Evolutionary conservation across 2,888 invertebrate species (phyloP).

Genomic region (Drosophila meridionalis): DNA sequence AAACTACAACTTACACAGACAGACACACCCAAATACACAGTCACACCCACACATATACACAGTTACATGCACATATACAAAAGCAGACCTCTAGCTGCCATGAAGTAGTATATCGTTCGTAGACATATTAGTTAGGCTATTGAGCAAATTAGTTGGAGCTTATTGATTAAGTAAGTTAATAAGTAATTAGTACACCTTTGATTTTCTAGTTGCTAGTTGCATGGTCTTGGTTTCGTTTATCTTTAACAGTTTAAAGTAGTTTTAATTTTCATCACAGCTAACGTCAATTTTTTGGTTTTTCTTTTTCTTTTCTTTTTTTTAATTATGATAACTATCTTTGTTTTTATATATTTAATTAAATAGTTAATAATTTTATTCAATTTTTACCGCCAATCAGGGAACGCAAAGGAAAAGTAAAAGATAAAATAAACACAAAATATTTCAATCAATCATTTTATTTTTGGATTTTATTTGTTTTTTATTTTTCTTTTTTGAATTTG

Average conservation of each 20-base stretch:
- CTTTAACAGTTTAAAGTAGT: conserved; percentile 47
- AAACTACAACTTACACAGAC: background rate
- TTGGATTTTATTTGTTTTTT: background rate
- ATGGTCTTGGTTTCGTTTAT: conserved; percentile 12
- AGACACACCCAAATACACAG: conserved; percentile 1
- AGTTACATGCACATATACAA: conserved; percentile 8
- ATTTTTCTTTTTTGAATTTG: background rate
- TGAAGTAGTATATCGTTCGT: background rate
- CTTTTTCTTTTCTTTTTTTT: conserved; percentile 11
- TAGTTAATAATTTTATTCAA: conserved; percentile 3
- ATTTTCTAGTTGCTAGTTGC: conserved; percentile 20
- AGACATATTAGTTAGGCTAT: conserved; percentile 8
- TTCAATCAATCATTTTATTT: conserved; percentile 11
- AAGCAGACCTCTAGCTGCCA: background rate
- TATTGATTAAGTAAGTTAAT: conserved; percentile 14
- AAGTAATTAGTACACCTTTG: conserved; percentile 17
- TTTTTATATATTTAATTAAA: background rate
- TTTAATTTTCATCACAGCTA: conserved; percentile 65
- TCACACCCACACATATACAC: background rate
- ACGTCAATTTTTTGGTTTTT: conserved; percentile 51
- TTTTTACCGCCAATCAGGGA: conserved; percentile 14
- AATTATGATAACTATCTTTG: conserved; percentile 31
- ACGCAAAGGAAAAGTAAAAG: conserved; percentile 2
- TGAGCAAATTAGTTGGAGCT: conserved; percentile 39
- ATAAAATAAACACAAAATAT: conserved; percentile 32